Conservation (phyloP, 2,888 invertebrate species). For the Hydriomena furcata region DNA sequence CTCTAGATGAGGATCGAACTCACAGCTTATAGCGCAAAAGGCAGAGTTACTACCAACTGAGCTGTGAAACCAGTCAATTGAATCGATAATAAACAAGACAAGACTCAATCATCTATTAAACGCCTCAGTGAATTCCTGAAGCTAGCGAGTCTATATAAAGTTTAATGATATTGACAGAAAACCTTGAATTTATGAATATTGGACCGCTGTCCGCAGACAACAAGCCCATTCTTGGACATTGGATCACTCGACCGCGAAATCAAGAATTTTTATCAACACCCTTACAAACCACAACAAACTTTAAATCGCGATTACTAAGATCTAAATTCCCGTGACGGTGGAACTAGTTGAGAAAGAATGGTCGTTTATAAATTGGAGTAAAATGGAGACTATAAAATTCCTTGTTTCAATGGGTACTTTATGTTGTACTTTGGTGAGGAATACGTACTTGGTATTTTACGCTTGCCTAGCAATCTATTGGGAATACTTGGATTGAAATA, state of each 20-base stretch:
- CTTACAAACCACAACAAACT: slow-evolving; percentile 14
- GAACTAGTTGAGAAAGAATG: slow-evolving; percentile 26
- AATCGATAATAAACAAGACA: slow-evolving; percentile 16
- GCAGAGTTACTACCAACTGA: too few relatives aligned
- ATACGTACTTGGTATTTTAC: too few relatives aligned
- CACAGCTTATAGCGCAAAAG: too few relatives aligned
- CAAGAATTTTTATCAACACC: slow-evolving; percentile 37
- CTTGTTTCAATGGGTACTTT: slow-evolving; percentile 9
- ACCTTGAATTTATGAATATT: slow-evolving; percentile 50
- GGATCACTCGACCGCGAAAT: slow-evolving; percentile 48
- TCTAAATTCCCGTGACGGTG: neutral
- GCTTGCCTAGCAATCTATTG: too few relatives aligned
- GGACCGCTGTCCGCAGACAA: slow-evolving; percentile 38
- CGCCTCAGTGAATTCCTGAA: slow-evolving; percentile 17
- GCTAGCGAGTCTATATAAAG: slow-evolving; percentile 27
- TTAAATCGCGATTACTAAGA: slow-evolving; percentile 9
- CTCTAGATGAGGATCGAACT: too few relatives aligned
- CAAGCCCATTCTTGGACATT: slow-evolving; percentile 46
- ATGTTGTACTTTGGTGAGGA: neutral
- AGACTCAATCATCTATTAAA: slow-evolving; percentile 20
- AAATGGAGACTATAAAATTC: slow-evolving; percentile 41
- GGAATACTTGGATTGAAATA: too few relatives aligned
- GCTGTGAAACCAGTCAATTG: too few relatives aligned
- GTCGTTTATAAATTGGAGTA: slow-evolving; percentile 44
- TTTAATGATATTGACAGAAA: slow-evolving; percentile 37